Base-by-base conservation (phyloP, 2,888 invertebrate genomes). In the Parthenolecanium corni region DNA sequence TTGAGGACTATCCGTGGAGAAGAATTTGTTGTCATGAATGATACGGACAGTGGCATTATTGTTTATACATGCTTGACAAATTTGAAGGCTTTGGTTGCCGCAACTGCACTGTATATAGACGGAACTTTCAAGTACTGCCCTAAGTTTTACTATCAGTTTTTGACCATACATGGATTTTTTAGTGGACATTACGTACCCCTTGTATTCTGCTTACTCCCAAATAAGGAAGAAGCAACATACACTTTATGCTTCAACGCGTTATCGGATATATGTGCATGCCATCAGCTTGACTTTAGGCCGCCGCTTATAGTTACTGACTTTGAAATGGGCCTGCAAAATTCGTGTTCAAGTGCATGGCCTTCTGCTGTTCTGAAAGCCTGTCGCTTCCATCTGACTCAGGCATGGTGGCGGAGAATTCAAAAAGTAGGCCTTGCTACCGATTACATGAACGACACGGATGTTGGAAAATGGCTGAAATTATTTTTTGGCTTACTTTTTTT, bases 381-480 rank as follows among this genome's bases (percentile, higher is more conserved):
- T n/a, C n/a, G n/a, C n/a, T n/a, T n/a, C n/a, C n/a, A n/a, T n/a
- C n/a, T n/a, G n/a, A n/a, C n/a, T n/a, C n/a, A 46, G 46, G 11
- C 46, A 18, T 46, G 46, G 46, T 46, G 46, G 46, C 6, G 46
- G 46, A 46, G 16, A 46, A 46, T 46, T 16, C 46, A 46, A 46
- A 9, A 46, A 46, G 6, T 46, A 16, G 46, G 46, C 16, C 16
- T 46, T 9, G 46, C 46, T 46, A 46, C 46, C 5, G 46, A 46
- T 14, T 46, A 46, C 16, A 46, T n/a, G n/a, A n/a, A n/a, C n/a
- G n/a, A n/a, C n/a, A n/a, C n/a, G n/a, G n/a, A n/a, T n/a, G n/a
- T n/a, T 14, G 46, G 46, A 18, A 46, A 9, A 46, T 16, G 11
- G 16, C 6, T 16, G 16, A 16, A 46, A 14, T 46, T 46, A 18